Evolutionary conservation across 2,797 vertebrate species (phyloP).

Genomic region (Hapalemur alaotrensis): DNA sequence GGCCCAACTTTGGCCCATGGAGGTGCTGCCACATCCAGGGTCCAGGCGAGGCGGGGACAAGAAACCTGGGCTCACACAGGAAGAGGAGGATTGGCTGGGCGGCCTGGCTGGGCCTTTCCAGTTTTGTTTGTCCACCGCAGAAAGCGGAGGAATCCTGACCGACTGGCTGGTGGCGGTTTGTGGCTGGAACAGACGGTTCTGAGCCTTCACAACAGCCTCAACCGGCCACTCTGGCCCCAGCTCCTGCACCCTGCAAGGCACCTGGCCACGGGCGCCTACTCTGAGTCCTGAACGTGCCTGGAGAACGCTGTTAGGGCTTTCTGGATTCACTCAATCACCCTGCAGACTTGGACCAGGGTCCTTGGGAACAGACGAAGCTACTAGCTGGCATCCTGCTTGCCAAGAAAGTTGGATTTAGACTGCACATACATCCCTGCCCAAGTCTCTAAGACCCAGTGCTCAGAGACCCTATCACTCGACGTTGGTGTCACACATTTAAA

Average conservation of each 20-base stretch:
- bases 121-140: neutral
- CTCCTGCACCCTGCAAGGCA: neutral
- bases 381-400: neutral
- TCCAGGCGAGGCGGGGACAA: neutral
- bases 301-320: no score
- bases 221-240: neutral
- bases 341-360: neutral
- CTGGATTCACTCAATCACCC: neutral
- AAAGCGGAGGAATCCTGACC: neutral
- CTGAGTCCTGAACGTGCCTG: fast-evolving
- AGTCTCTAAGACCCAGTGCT: neutral
- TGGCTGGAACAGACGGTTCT: neutral
- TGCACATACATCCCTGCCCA: fast-evolving
- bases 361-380: neutral
- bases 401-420: neutral
- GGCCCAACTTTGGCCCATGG: neutral
- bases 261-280: neutral
- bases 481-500: neutral
- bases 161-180: neutral
- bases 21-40: neutral
- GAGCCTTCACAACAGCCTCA: neutral
- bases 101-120: no score
- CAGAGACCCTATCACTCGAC: neutral
- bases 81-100: neutral
- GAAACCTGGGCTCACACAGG: neutral